Evolutionary conservation across 2,888 invertebrate genomes (phyloP), one percentile per base, ranked within the genome.

Genomic region (Drosophila hamatofila): DNA sequence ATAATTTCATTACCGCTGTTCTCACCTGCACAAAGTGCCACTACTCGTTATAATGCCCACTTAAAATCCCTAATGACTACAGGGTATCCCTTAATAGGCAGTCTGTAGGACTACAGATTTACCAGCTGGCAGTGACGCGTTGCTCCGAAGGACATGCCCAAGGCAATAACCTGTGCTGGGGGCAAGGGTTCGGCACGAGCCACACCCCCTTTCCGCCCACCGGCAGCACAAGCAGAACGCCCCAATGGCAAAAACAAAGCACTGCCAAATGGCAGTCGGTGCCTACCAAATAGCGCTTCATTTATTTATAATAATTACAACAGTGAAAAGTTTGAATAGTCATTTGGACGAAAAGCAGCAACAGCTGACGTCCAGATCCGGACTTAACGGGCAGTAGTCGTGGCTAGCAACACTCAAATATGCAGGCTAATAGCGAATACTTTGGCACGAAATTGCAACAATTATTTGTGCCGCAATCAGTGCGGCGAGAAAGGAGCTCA

Each of bases 221-320:
- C 1, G 1, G 3, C 33, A 33, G 35, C 25, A 6, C 0, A 11
- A 25, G 25, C n/a, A 46, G 27, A 18, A 18, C 30, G 8, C 30
- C 41, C 27, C 2, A 16, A 14, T 25, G 14, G 16, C 14, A 39
- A 21, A 18, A 49, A 49, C 49, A 49, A 49, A 49, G 49, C 49
- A 33, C 41, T 14, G 30, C 49, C 63, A 61, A 52, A 51, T 27
- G 65, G 51, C 58, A 58, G 68, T 64, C 68, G 61, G 60, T 71
- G 87, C 65, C 69, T 66, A 74, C 74, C 67, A 83, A 83, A 88
- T 86, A 78, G 83, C 80, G 83, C 87, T 86, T 86, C 90, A 86
- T 86, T 86, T 86, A 90, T 86, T 86, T 86, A 86, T 86, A 86
- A 86, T 86, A 90, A 86, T 86, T 86, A 86, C 86, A 83, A 78